These are phyloP conservation scores for Agrotis ipsilon DNA, from an alignment of 2,888 invertebrate genomes.

Conservation along the genomic window DNA sequence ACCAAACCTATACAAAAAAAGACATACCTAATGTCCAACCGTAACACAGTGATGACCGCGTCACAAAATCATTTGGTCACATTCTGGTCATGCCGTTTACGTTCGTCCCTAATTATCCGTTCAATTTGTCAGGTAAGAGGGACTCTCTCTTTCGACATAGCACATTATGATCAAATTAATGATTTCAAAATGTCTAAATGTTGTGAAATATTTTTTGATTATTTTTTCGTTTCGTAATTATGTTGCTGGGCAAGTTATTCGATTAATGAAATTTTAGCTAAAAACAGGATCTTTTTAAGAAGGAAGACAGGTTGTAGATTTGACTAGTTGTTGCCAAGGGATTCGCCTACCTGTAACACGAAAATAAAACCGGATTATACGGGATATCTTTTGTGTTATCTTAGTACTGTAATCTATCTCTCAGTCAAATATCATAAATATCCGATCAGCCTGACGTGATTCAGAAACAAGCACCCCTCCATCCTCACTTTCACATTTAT, in stretches of 20 bases:
- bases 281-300: no score
- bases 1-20: conserved; percentile 36
- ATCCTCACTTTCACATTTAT: no score
- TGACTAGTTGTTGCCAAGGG: no score
- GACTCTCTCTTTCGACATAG: conserved; percentile 70
- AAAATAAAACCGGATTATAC: no score
- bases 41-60: conserved; percentile 79
- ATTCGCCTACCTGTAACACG: no score
- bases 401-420: no score
- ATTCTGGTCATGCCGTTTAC: conserved; percentile 85
- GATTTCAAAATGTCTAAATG: conserved; percentile 67
- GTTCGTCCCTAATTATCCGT: conserved; percentile 82
- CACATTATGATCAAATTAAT: conserved; percentile 67
- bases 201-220: conserved; percentile 53
- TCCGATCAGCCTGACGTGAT: no score
- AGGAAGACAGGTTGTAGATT: no score
- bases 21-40: conserved; percentile 53
- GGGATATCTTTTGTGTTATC: no score
- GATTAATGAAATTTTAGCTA: background rate
- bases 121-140: conserved; percentile 72
- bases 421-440: no score
- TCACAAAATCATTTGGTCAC: conserved; percentile 87
- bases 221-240: conserved; percentile 22
- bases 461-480: no score
- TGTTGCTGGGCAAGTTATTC: conserved; percentile 19